These are phyloP conservation scores for Gambelia wislizenii DNA, from an alignment of 2,797 vertebrate species.

Conservation along the genomic window DNA sequence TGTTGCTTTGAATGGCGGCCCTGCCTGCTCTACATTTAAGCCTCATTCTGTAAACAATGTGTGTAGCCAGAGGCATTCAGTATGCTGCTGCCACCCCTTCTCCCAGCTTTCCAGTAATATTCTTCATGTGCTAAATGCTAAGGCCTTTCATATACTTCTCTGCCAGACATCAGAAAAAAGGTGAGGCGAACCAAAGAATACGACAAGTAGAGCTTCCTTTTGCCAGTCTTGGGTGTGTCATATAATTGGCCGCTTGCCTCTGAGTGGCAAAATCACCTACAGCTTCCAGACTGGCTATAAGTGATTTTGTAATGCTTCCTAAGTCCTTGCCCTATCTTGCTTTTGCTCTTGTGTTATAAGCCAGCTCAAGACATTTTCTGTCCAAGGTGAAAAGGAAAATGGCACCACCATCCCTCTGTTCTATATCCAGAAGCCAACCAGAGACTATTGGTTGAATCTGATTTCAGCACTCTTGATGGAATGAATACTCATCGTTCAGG, in stretches of 20 bases:
- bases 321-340: background rate
- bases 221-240: background rate
- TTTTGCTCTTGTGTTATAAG: background rate
- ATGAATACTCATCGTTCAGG: too few species aligned
- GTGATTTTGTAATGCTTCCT: too few species aligned
- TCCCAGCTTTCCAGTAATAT: slow-evolving; percentile 39
- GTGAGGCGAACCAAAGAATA: slow-evolving; percentile 37
- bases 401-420: too few species aligned
- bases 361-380: background rate
- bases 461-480: too few species aligned
- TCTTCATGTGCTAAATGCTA: slow-evolving; percentile 26
- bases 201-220: slow-evolving; percentile 28
- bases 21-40: slow-evolving; percentile 49
- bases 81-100: slow-evolving; percentile 12
- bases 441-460: too few species aligned
- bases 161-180: slow-evolving; percentile 8
- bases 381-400: too few species aligned
- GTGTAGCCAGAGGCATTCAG: slow-evolving; percentile 37
- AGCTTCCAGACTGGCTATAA: background rate
- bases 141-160: slow-evolving; percentile 12
- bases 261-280: background rate
- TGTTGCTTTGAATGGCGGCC: slow-evolving; percentile 40
- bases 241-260: background rate
- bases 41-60: slow-evolving; percentile 36
- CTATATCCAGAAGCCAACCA: too few species aligned